Evolutionary conservation across 2,797 vertebrate species (phyloP), one percentile per base, ranked within the genome.

Genomic region (Neostethus bicornis): DNA sequence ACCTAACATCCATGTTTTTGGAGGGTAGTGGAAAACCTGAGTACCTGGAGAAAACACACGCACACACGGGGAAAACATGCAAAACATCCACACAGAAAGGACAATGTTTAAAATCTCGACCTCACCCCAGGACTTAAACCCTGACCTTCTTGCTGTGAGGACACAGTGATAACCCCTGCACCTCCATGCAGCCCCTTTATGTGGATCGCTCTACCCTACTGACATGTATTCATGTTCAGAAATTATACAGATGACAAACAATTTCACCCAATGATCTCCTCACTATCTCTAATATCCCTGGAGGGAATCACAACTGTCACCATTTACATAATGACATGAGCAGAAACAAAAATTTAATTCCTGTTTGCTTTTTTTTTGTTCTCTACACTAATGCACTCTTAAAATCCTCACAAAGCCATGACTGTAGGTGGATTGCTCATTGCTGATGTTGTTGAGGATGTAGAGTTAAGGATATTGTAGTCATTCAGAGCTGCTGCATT

Each of bases 401-500:
- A 24, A 44, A 59, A 59, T 7, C 9, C 25, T 23, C 7, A n/a
- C 23, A 41, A 24, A 26, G 49, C 37, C 8, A 14, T 21, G 11
- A 28, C 6, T 51, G 51, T 35, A 83, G 69, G 70, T 74, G 44
- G 47, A 48, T 41, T 37, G n/a, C 17, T 19, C 13, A 32, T 39
- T 28, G 21, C 26, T 78, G 32, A 29, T 14, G 31, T 10, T 4
- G 32, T 49, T 26, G 25, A 13, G 39, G 23, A 12, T 29, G 10
- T 31, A 66, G 28, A 66, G 69, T 44, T 51, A 43, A 57, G 19
- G 19, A 32, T 49, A 37, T 39, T 52, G 47, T 43, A 31, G 37
- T 61, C 52, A 59, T 71, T 68, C 66, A 73, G 73, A 73, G 77
- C 68, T 75, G 67, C 25, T 63, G 57, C 55, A 60, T 74, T 76